Conservation (phyloP, 2,888 invertebrate species). For the Nezara viridula region DNA sequence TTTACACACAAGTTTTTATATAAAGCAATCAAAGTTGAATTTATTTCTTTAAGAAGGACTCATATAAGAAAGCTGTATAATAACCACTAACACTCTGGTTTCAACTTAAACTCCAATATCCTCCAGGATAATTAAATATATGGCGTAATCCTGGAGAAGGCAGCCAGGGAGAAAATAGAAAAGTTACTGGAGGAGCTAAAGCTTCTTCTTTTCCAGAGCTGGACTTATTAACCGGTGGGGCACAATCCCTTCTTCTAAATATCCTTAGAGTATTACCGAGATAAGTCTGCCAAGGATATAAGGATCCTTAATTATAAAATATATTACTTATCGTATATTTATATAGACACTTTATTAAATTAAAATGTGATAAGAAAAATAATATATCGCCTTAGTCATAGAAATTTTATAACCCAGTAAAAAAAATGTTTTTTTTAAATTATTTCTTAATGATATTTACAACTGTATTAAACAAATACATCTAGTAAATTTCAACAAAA, state of each 20-base stretch:
- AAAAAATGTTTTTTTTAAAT: no score
- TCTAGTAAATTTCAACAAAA: no score
- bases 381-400: no score
- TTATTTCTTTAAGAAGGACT: not conserved
- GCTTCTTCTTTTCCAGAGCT: not conserved
- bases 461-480: no score
- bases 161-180: not conserved
- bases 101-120: not conserved
- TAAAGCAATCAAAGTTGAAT: no score
- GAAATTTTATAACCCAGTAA: no score
- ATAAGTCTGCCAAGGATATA: not conserved
- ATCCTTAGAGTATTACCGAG: not conserved
- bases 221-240: not conserved
- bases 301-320: not conserved
- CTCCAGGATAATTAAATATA: not conserved
- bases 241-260: not conserved
- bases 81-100: not conserved
- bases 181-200: not conserved
- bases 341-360: no score
- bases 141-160: not conserved
- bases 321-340: no score
- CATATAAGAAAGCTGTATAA: not conserved
- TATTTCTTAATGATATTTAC: no score
- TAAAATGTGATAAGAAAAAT: no score
- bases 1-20: no score